phyloP scores from a whole-genome alignment of 2,797 vertebrate genomes.

The Limnodromus scolopaceus region DNA sequence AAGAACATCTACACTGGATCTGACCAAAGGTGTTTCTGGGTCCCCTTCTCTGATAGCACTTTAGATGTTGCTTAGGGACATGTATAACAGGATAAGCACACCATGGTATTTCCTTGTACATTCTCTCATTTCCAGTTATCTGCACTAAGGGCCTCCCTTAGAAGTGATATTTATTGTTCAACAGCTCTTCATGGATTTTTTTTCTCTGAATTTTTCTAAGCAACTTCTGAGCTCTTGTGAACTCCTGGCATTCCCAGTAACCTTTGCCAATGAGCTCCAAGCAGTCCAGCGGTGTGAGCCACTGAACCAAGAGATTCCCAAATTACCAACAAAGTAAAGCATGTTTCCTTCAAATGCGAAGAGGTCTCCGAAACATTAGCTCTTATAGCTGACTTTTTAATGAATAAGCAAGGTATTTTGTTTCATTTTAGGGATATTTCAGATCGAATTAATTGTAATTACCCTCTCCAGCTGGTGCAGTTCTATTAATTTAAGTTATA shows the following conservation, averaged over 20 bases:
- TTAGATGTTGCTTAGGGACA: background rate
- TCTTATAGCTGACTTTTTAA: background rate
- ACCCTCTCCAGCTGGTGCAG: background rate
- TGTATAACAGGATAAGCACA: background rate
- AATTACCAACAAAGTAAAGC: background rate
- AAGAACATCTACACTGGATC: background rate
- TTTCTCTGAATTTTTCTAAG: background rate
- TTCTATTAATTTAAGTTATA: background rate
- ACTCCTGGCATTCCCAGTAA: background rate
- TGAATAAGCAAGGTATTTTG: background rate
- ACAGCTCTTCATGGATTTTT: background rate
- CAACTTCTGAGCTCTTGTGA: background rate
- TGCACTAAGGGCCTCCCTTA: background rate
- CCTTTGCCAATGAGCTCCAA: background rate
- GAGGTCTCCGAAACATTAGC: background rate
- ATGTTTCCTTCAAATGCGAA: background rate
- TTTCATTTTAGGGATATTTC: background rate
- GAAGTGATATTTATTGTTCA: background rate
- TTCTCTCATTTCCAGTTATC: background rate
- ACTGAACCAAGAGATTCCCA: background rate
- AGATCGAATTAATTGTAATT: background rate
- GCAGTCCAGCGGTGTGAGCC: fast-evolving
- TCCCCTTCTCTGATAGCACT: background rate
- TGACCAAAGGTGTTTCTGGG: background rate
- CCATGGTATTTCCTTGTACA: background rate